Evolutionary conservation across 2,113 vertebrate genomes (phyloP).

Genomic region (chimpanzee (Pan troglodytes)): NHGRI_mPanTro3-v2.1_pri NC_086015.1:134597001-134597500

Average conservation of each 20-base stretch:
- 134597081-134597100: background rate
- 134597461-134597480: background rate
- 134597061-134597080: background rate
- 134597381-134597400: background rate
- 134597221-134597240: background rate
- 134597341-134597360: background rate
- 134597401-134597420: background rate
- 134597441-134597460: background rate
- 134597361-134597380: background rate
- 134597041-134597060: background rate
- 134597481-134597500: background rate
- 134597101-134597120: too few relatives aligned
- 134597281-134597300: background rate
- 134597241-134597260: background rate
- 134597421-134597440: background rate
- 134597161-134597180: too few relatives aligned
- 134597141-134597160: too few relatives aligned
- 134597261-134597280: background rate
- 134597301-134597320: background rate
- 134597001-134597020: background rate
- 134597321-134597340: background rate
- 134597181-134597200: too few relatives aligned
- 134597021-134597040: background rate
- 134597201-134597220: background rate
- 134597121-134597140: too few relatives aligned